A percentile compares a stretch with the other conserved stretches of the same genome.
Conservation (phyloP, 2,113 vertebrate genomes). For the Cyphomyrus plagiostoma region DNA sequence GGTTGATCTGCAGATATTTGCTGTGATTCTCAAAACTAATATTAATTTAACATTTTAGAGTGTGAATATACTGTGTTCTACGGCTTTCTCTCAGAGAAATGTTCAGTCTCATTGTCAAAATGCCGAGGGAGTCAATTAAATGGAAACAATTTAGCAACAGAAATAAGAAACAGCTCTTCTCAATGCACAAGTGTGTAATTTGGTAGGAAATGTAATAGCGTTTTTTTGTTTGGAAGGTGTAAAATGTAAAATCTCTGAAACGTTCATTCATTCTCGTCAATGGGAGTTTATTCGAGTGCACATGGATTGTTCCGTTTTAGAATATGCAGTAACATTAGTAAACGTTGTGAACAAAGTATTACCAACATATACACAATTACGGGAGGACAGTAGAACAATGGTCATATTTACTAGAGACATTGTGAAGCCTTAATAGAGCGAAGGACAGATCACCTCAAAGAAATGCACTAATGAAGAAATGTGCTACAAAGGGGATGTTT, state of each 20-base stretch:
- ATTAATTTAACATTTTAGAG: constrained; percentile 31
- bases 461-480: not conserved
- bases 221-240: constrained; percentile 24
- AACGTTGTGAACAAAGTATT: not conserved
- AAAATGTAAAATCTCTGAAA: constrained; percentile 26
- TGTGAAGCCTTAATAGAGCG: not conserved
- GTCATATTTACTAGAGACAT: not conserved
- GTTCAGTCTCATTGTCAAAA: not conserved
- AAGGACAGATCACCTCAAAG: not conserved
- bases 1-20: constrained; percentile 41
- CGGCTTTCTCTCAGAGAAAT: not conserved
- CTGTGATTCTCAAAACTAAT: constrained; percentile 37
- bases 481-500: not conserved
- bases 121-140: not conserved
- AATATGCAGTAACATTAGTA: not conserved
- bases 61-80: constrained; percentile 7
- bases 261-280: not conserved
- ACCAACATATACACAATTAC: not conserved
- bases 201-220: constrained; percentile 32
- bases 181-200: not conserved
- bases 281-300: not conserved
- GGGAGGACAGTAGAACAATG: not conserved
- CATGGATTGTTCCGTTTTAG: not conserved
- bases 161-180: not conserved
- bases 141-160: not conserved